Base-by-base conservation (phyloP, 2,888 invertebrate species). In the Aporophyla lueneburgensis region DNA sequence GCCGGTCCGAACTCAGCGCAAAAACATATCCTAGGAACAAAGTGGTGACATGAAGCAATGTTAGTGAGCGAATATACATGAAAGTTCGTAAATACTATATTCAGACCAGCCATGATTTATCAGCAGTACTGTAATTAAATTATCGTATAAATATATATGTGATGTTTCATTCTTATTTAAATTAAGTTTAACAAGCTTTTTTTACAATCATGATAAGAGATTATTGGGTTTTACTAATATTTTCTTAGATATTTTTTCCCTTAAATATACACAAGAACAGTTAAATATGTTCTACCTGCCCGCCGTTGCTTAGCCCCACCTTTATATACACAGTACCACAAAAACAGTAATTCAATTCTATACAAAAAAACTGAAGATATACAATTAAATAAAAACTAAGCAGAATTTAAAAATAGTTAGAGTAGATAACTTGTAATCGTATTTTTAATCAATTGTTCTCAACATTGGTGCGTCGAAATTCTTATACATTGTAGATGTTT, bases 381-480 rank as follows among this genome's bases (percentile, higher is more conserved):
- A 76, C 51, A 71, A 58, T 56, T 70, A 68, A 46, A 66, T 63
- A 72, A 76, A 75, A 65, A 63, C 33, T 62, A 71, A 75, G 66
- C 63, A 72, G 49, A 79, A 71, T 76, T 66, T 62, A 66, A 40
- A 2, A 73, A 72, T 85, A 80, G 54, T 14, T 83, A 84, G 79
- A 76, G 71, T 86, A 87, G 88, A 78, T 59, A 68, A 76, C 33
- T 19, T 83, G 81, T 88, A 88, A 84, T 81, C 75, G 61, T 81
- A 71, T 84, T 83, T 33, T 67, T 67, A 80, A 61, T 85, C 78
- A 54, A 81, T 78, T 76, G 24, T 84, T 82, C 54, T 86, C 74
- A 43, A 77, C 40, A 85, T 74, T 86, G 78, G 76, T 76, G 77
- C 68, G 68, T 75, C 27, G n/a, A 78, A 69, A 73, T 82, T 82